Conservation (phyloP, 2,888 invertebrate species). For the Pristionchus fissidentatus region DNA sequence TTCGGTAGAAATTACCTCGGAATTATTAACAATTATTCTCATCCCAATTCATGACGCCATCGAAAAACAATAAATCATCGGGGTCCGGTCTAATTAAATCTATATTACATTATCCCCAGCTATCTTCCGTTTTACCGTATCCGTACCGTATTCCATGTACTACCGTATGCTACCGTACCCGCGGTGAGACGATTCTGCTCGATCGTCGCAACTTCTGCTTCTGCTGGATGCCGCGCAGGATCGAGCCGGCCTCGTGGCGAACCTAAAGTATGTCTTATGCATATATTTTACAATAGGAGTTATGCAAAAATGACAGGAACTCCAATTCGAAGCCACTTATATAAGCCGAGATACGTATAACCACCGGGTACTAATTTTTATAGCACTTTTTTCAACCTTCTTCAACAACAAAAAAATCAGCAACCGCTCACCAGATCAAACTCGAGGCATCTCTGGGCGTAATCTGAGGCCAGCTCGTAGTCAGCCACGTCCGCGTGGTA, state of each 20-base stretch:
- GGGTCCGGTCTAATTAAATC: no score
- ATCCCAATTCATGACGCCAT: no score
- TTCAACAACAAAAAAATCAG: neutral
- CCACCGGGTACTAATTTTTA: neutral
- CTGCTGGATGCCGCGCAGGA: slow-evolving; percentile 35
- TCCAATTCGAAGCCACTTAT: neutral
- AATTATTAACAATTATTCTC: neutral
- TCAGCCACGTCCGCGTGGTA: slow-evolving; percentile 88
- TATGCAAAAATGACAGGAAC: neutral
- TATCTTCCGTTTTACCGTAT: neutral
- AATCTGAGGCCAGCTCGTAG: slow-evolving; percentile 90
- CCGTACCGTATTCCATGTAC: neutral
- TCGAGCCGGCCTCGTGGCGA: slow-evolving; percentile 4
- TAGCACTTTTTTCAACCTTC: neutral
- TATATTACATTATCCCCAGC: neutral
- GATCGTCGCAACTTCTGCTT: slow-evolving; percentile 20
- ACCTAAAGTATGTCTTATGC: neutral
- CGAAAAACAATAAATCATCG: no score
- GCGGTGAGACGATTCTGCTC: neutral
- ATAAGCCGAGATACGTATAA: neutral
- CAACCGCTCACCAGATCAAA: slow-evolving; percentile 77
- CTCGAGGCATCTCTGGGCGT: slow-evolving; percentile 94
- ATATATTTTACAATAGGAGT: neutral
- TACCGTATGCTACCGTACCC: neutral
- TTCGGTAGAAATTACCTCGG: no score